Evolutionary conservation across 2,888 invertebrate genomes (phyloP), one percentile per base, ranked within the genome.

Genomic region (Drosophila quinaria): DNA sequence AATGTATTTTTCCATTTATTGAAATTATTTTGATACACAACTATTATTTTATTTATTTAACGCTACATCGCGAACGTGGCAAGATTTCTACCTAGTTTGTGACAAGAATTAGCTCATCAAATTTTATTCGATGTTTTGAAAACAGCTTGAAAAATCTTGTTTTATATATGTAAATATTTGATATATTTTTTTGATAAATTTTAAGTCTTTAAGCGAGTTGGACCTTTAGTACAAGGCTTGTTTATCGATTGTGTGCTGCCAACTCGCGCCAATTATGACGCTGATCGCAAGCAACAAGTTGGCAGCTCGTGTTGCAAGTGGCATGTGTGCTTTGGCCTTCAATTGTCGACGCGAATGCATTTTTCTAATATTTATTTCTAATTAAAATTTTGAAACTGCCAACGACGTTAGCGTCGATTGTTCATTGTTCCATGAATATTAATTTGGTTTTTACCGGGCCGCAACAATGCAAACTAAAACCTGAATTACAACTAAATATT

Each of bases 401-500:
- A 10, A 37, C 22, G 22, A 15, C 15, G 56, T n/a, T 11, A 56
- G 68, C 50, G 76, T 61, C 70, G 52, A 41, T 39, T 44, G 70
- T 49, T 69, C 56, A 73, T 78, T 69, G 78, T 52, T 44, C 59
- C 74, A 87, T 87, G 82, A 87, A 89, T 89, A 89, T 89, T 89
- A 82, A 89, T 82, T 89, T 83, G 71, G 80, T 79, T 76, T 81
- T 85, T 66, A 67, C 58, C 58, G 62, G 61, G 33, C 55, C 64
- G 52, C 62, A 78, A 74, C 78, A 89, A 77, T 83, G 81, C 62
- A 65, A 87, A 80, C 82, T 87, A 85, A 87, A 77, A 81, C 82
- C 80, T 70, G 81, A 89, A 87, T 87, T 81, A 85, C 87, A 85
- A 87, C 85, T 89, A 82, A 87, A 87, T 89, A 87, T 89, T 89